Evolutionary conservation across 2,888 invertebrate species (phyloP).

Genomic region (Elegia similella): DNA sequence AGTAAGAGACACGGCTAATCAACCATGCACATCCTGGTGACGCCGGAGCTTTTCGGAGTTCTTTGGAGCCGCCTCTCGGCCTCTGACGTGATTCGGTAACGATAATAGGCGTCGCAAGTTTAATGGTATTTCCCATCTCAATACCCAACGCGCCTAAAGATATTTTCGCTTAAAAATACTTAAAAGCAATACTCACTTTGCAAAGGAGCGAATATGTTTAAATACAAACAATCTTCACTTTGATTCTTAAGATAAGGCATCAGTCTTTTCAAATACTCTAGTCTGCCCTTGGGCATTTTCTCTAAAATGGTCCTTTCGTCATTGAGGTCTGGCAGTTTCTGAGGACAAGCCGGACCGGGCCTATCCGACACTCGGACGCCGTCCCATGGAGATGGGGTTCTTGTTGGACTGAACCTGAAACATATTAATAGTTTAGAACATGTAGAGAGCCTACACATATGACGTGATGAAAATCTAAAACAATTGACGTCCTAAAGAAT

Average conservation of each 20-base stretch:
- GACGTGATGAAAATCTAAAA: too few relatives aligned
- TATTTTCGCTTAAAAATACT: too few relatives aligned
- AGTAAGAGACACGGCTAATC: too few relatives aligned
- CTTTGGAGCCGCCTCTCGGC: too few relatives aligned
- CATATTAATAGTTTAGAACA: not conserved
- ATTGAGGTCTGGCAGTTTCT: conserved; percentile 90
- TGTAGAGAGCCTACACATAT: too few relatives aligned
- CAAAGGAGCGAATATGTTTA: conserved; percentile 97
- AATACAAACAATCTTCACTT: conserved; percentile 98
- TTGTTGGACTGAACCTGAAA: conserved; percentile 93
- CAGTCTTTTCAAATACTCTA: conserved; percentile 94
- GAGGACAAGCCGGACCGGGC: conserved; percentile 94
- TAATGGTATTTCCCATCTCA: too few relatives aligned
- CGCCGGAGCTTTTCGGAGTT: too few relatives aligned
- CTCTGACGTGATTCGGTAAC: too few relatives aligned
- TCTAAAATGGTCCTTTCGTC: conserved; percentile 91
- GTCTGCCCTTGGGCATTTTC: conserved; percentile 93
- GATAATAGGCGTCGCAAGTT: too few relatives aligned
- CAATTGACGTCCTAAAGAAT: not conserved
- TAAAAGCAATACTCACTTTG: conserved; percentile 92
- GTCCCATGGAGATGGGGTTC: conserved; percentile 95
- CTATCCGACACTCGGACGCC: conserved; percentile 91
- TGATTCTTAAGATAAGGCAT: conserved; percentile 95
- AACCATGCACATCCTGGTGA: too few relatives aligned
- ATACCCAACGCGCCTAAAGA: too few relatives aligned